These are phyloP conservation scores for Caenorhabditis angaria DNA, from an alignment of 2,888 invertebrate genomes.

Conservation along the genomic window DNA sequence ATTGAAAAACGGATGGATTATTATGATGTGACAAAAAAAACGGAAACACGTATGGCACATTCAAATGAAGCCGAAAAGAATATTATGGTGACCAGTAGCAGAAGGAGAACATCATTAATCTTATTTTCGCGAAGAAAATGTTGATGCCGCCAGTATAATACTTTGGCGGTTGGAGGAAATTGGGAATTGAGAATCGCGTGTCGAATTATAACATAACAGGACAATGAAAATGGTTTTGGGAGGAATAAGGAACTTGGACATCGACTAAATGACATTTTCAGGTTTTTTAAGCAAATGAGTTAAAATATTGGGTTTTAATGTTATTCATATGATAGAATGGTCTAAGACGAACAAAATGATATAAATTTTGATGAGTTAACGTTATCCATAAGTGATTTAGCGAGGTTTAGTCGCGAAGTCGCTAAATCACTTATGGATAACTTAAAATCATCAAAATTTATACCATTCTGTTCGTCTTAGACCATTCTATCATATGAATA, in stretches of 20 bases:
- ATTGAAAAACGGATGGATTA: conserved; percentile 1
- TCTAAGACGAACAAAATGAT: no score
- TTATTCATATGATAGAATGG: no score
- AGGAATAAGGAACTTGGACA: conserved; percentile 7
- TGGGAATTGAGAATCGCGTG: not conserved
- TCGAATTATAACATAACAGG: conserved; percentile 10
- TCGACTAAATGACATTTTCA: conserved; percentile 14
- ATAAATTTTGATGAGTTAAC: no score
- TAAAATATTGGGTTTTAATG: no score
- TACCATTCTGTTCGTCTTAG: no score
- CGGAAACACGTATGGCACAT: no score
- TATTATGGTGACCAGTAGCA: not conserved
- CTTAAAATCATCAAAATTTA: no score
- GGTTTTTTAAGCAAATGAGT: no score
- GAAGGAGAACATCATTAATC: conserved; percentile 9
- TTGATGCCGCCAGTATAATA: not conserved
- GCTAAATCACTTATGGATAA: no score
- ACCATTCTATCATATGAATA: no score
- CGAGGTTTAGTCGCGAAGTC: no score
- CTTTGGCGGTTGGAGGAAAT: not conserved
- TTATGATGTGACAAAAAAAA: conserved; percentile 6
- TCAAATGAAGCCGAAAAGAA: conserved; percentile 4
- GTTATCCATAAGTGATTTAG: no score
- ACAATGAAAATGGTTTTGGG: conserved; percentile 15
- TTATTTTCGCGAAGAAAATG: not conserved